Evolutionary conservation across 2,797 vertebrate species (phyloP), one percentile per base, ranked within the genome.

Genomic region (Vireo griseus): DNA sequence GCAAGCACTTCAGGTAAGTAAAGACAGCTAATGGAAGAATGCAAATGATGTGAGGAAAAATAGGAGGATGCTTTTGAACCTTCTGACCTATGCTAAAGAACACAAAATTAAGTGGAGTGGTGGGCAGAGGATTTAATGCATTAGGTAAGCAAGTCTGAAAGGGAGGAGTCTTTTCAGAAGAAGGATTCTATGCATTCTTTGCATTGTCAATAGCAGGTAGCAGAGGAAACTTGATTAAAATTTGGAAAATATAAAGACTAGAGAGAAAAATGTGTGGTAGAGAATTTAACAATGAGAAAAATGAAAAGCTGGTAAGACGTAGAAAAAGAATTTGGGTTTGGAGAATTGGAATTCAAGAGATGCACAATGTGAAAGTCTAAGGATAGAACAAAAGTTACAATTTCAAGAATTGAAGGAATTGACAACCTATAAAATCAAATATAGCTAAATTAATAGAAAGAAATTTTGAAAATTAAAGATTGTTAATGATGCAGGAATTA

Each of bases 101-200:
- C 4, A 48, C 18, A 25, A 55, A 50, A 35, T 13, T 16, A 5
- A 31, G 11, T 5, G 2, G 5, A 16, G 2, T 4, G 3, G 12
- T 4, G 11, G 18, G 8, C 1, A 0, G 7, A 59, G 12, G 10
- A 31, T 54, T 66, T 55, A 45, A 39, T 37, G 7, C 3, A 19
- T 51, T 72, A 40, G 5, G 14, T 8, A 31, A 78, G 9, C 29
- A 51, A 54, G 5, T 54, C 39, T 73, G 39, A 82, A 88, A 71
- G 7, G 4, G 3, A 63, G 10, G 6, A 40, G 6, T 22, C 25
- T 76, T 73, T 76, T 63, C 29, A 50, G 35, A 67, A 77, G 10
- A 79, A 62, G 40, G 13, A 35, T 61, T 88, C 22, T 73, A 15
- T 50, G 12, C n/a, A n/a, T n/a, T n/a, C 25, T 92, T 80, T 57